Conservation (phyloP, 2,113 vertebrate species). For the Pterocles gutturalis region DNA sequence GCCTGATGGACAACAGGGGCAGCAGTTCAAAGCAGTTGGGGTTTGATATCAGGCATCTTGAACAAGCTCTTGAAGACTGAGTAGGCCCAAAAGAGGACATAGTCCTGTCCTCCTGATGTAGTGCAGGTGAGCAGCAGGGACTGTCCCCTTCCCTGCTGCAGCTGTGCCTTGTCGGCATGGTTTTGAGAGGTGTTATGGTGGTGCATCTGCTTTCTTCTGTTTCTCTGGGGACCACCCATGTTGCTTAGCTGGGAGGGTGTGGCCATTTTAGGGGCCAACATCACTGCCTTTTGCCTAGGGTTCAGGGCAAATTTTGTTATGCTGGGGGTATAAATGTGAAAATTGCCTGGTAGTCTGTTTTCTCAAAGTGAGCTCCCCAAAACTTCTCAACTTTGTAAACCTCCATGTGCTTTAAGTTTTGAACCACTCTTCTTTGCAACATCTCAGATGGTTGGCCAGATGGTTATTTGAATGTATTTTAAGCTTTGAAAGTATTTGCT, state of each 20-base stretch:
- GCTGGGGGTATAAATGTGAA: not conserved
- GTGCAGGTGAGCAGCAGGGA: not conserved
- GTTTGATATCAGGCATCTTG: not conserved
- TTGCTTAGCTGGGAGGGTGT: not conserved
- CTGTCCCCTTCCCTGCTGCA: accelerated
- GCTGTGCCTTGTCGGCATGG: accelerated
- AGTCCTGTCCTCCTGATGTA: not conserved
- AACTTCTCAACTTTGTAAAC: not conserved
- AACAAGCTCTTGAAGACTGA: not conserved
- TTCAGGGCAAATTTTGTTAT: not conserved
- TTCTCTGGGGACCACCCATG: not conserved
- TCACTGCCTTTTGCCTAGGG: not conserved
- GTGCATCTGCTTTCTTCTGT: not conserved
- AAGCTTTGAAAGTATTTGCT: not conserved
- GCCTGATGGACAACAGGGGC: not conserved
- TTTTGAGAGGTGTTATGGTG: not conserved
- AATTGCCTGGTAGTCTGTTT: not conserved
- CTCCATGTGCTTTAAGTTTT: not conserved
- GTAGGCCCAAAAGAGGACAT: accelerated
- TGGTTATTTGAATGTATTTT: not conserved
- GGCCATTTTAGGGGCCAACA: not conserved
- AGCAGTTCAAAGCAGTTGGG: not conserved
- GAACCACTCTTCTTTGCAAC: not conserved
- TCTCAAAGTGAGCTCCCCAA: not conserved
- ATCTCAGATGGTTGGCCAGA: not conserved